phyloP scores from a whole-genome alignment of 1,140 invertebrate species.

The Ceratina calcarata region DNA sequence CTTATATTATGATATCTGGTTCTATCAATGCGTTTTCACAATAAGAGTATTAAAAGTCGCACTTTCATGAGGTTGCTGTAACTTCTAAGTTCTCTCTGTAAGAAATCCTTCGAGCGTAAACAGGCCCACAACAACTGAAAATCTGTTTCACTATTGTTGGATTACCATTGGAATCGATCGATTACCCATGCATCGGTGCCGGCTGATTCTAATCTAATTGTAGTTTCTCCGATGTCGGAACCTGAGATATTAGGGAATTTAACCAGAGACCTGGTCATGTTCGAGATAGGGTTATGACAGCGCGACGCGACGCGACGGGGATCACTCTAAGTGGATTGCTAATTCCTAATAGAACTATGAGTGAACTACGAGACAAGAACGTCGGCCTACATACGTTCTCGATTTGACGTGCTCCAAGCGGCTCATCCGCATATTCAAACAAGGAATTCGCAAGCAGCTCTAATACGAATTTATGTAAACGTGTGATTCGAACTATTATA shows the following conservation, averaged over 20 bases:
- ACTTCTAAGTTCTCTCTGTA: no score
- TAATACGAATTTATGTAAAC: background rate
- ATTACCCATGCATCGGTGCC: conserved; percentile 25
- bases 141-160: conserved; percentile 27
- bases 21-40: no score
- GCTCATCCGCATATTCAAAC: background rate
- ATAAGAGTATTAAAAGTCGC: background rate
- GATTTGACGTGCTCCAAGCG: background rate
- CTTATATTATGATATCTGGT: no score
- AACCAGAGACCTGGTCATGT: conserved; percentile 38
- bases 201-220: conserved; percentile 46
- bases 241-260: conserved; percentile 27
- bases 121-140: conserved; percentile 7
- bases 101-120: no score
- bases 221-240: conserved; percentile 10
- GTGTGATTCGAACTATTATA: no score
- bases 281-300: conserved; percentile 57
- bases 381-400: background rate
- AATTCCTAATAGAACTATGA: conserved; percentile 60
- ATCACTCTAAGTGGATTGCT: conserved; percentile 58
- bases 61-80: background rate
- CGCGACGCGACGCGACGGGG: conserved; percentile 21
- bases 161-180: conserved; percentile 41
- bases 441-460: no score
- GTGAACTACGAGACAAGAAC: conserved; percentile 30